Conservation (phyloP, 2,113 vertebrate genomes). For the Tragulus kanchil region DNA sequence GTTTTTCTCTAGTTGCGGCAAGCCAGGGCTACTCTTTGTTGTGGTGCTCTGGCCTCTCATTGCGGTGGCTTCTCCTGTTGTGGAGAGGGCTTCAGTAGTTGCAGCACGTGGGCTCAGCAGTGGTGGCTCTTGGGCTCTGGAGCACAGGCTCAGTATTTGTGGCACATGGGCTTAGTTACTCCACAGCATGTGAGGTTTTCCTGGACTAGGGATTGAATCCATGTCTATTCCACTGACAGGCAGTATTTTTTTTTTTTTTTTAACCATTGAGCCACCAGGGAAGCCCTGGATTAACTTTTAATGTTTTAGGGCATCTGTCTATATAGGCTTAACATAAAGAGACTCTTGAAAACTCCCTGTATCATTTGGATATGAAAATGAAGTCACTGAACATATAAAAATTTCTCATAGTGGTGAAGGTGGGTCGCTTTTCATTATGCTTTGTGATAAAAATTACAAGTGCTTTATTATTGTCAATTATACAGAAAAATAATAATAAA, state of each 20-base stretch:
- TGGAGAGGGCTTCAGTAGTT: neutral
- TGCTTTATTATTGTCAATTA: neutral
- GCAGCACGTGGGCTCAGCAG: neutral
- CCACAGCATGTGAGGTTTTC: neutral
- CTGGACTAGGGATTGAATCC: neutral
- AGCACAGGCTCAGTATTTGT: neutral
- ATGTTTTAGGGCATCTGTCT: neutral
- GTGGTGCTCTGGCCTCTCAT: neutral
- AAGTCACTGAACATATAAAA: neutral
- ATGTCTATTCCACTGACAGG: neutral
- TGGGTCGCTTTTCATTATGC: neutral
- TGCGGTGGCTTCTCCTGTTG: neutral
- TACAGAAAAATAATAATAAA: neutral
- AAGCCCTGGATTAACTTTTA: neutral
- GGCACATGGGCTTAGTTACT: neutral
- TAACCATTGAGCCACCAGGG: neutral
- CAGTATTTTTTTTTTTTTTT: neutral
- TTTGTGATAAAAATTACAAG: slow-evolving; percentile 23
- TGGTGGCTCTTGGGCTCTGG: neutral
- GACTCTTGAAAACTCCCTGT: neutral
- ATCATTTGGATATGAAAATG: slow-evolving; percentile 5
- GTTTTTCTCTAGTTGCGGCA: neutral
- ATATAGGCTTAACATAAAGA: neutral
- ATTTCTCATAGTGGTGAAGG: neutral
- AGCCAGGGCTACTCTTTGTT: neutral